Percentiles rank a stretch among this genome's conserved stretches.
phyloP scores from a whole-genome alignment of 2,113 vertebrate genomes.

The Labeo rohita region DNA sequence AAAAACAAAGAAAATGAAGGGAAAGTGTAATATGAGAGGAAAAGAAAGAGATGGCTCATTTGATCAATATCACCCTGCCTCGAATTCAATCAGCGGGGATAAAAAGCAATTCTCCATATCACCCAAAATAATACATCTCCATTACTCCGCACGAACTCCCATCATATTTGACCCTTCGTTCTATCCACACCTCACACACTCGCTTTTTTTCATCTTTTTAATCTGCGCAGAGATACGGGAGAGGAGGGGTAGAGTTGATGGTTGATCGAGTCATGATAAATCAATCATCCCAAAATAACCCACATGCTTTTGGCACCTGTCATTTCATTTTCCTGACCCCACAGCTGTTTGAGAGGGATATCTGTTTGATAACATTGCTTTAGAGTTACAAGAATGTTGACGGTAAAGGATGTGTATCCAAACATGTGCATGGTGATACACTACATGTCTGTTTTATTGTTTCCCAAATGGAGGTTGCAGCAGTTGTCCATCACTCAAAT shows the following conservation, averaged over 20 bases:
- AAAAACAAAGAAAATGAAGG: not conserved
- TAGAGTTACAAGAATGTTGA: not conserved
- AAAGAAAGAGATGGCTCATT: constrained; percentile 37
- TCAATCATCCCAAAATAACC: constrained; percentile 45
- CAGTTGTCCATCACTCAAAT: constrained; percentile 25
- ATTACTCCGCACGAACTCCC: constrained; percentile 46
- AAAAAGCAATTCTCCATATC: constrained; percentile 59
- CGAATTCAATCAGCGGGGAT: constrained; percentile 61
- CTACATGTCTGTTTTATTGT: not conserved
- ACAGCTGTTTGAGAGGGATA: not conserved
- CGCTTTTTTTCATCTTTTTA: not conserved
- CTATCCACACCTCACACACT: not conserved
- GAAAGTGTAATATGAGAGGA: constrained; percentile 22
- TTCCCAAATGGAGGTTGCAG: constrained; percentile 15
- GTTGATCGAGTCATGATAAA: constrained; percentile 32
- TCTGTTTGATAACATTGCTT: constrained; percentile 22
- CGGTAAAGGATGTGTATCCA: not conserved
- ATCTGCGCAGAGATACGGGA: not conserved
- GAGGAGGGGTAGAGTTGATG: not conserved
- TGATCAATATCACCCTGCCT: constrained; percentile 57
- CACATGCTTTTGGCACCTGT: constrained; percentile 26
- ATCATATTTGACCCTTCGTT: constrained; percentile 46
- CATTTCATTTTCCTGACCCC: constrained; percentile 10
- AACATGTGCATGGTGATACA: not conserved
- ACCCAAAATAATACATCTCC: constrained; percentile 59